Conservation (phyloP, 2,797 vertebrate species). For the Clarias fuscus region DNA sequence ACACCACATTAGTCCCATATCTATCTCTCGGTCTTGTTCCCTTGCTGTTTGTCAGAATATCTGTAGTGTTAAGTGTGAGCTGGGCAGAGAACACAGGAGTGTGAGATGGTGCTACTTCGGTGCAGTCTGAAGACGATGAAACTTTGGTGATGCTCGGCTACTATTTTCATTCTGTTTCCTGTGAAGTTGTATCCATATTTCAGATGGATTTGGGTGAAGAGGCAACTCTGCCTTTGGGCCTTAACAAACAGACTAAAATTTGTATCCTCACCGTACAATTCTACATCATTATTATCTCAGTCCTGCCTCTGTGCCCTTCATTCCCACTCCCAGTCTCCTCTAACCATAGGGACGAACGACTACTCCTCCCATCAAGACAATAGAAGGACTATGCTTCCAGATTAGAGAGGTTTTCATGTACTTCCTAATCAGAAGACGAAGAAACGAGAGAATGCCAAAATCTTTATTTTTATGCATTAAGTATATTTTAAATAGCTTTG, state of each 20-base stretch:
- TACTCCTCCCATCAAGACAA: conserved; percentile 58
- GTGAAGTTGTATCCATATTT: conserved; percentile 31
- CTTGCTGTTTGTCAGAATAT: conserved; percentile 24
- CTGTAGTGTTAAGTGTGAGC: conserved; percentile 33
- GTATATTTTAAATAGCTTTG: conserved; percentile 99
- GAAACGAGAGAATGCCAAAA: conserved; percentile 92
- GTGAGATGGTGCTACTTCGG: conserved; percentile 1
- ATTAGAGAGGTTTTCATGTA: conserved; percentile 79
- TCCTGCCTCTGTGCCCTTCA: conserved; percentile 23
- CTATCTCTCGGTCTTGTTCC: conserved; percentile 41
- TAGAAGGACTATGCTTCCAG: conserved; percentile 80
- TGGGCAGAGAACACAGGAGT: conserved; percentile 22
- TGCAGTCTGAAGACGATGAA: background rate
- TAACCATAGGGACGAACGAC: conserved; percentile 53
- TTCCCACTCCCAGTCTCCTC: conserved; percentile 57
- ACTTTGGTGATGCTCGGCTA: background rate
- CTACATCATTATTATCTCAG: conserved; percentile 14
- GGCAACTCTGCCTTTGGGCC: conserved; percentile 4
- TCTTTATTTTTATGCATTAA: conserved; percentile 99
- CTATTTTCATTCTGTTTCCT: conserved; percentile 22
- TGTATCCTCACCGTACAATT: background rate
- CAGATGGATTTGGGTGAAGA: conserved; percentile 14
- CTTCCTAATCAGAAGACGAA: conserved; percentile 73
- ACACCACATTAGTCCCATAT: conserved; percentile 42
- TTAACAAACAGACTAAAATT: conserved; percentile 26